Evolutionary conservation across 2,888 invertebrate genomes (phyloP).

Genomic region (Lagria hirta): DNA sequence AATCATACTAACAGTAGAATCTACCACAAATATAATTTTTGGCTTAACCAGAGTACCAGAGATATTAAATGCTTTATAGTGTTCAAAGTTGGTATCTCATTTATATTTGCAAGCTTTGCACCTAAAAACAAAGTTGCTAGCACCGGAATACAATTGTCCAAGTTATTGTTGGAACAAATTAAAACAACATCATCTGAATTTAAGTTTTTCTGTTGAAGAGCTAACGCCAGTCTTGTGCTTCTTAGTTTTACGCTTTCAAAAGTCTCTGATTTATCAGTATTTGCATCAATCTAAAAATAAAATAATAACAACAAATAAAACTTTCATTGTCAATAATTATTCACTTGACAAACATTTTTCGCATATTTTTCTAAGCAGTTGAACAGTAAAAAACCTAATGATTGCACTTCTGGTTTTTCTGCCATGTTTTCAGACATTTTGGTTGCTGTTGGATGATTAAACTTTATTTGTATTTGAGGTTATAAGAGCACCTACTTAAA

Average conservation of each 20-base stretch:
- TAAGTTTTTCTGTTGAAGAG: slow-evolving; percentile 51
- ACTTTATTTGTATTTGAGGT: too few relatives aligned
- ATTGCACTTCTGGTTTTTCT: too few relatives aligned
- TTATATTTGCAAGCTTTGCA: slow-evolving; percentile 40
- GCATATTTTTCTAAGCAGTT: too few relatives aligned
- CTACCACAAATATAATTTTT: slow-evolving; percentile 28
- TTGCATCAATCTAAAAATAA: slow-evolving; percentile 23
- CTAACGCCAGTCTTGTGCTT: slow-evolving; percentile 53
- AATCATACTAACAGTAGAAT: slow-evolving; percentile 26
- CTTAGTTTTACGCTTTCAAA: slow-evolving; percentile 37
- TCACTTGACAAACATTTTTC: too few relatives aligned
- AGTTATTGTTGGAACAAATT: slow-evolving; percentile 55
- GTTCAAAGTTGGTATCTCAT: too few relatives aligned
- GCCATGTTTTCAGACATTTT: too few relatives aligned
- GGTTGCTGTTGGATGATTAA: too few relatives aligned
- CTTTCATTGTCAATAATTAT: too few relatives aligned
- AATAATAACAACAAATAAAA: too few relatives aligned
- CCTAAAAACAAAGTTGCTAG: slow-evolving; percentile 56
- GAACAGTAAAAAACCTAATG: too few relatives aligned
- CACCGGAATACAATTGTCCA: slow-evolving; percentile 54
- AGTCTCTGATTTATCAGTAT: slow-evolving; percentile 17
- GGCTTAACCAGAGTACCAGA: slow-evolving; percentile 29
- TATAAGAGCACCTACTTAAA: too few relatives aligned
- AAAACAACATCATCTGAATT: slow-evolving; percentile 53
- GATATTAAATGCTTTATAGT: slow-evolving; percentile 37